Evolutionary conservation across 2,888 invertebrate genomes (phyloP), one percentile per base, ranked within the genome.

Genomic region (Agrotis segetum): DNA sequence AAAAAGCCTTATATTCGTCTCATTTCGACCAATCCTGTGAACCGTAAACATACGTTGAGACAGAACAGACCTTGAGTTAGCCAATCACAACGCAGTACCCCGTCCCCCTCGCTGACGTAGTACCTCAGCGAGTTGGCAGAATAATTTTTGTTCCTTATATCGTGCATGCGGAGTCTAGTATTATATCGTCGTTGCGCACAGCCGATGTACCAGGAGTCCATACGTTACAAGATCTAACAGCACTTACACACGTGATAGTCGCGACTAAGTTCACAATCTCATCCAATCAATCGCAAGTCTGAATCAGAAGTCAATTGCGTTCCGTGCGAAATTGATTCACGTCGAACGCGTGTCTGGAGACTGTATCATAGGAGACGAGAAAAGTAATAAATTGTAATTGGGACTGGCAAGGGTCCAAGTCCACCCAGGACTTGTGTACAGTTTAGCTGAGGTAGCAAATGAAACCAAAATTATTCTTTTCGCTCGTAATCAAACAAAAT

Each of bases 271-370:
- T 72, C 69, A 70, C 62, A 67, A 68, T 70, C 29, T 40, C 40
- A 40, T 46, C 44, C 52, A 62, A 72, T 72, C 59, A 71, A 46
- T 75, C 66, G 60, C 65, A 62, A 40, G 50, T 44, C 71, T 29
- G 29, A 29, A 71, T 66, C 65, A 21, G 7, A 67, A 14, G 24
- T 52, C 40, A 40, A 58, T 68, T 34, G 53, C 19, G 65, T 71
- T 71, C 67, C 58, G 67, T 55, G 58, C 50, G 40, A 29, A 61
- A 76, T 80, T 52, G 67, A 76, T 52, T 71, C 29, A 16, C 34
- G 55, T 49, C 53, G 49, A 53, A 64, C 34, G 63, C 62, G 63
- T 78, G 59, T 73, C 63, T 80, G 55, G 46, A 53, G 11, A 40
- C 24, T 21, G 49, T 61, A 21, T 46, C 63, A 19, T 14, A 65